Evolutionary conservation across 2,888 invertebrate genomes (phyloP).

Genomic region (Cetonia aurata): DNA sequence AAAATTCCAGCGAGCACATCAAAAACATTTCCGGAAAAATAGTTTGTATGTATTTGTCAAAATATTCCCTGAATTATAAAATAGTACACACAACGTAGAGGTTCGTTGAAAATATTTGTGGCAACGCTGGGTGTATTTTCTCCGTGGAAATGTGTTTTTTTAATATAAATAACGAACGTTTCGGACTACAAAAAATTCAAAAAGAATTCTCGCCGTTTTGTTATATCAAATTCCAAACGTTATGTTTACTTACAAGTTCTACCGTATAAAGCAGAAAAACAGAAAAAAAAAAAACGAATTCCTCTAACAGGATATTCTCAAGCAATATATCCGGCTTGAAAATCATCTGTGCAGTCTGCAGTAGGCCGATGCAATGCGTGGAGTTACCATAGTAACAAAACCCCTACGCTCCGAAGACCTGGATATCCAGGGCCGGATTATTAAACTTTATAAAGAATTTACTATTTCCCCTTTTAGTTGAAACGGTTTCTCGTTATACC

Average conservation of each 20-base stretch:
- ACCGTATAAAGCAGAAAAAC: slow-evolving; percentile 23
- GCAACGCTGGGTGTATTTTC: not conserved
- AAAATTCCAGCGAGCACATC: too few species aligned
- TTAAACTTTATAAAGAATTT: slow-evolving; percentile 46
- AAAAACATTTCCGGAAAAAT: not conserved
- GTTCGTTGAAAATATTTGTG: not conserved
- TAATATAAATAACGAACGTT: slow-evolving; percentile 31
- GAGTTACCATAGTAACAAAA: slow-evolving; percentile 53
- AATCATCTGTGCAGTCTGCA: slow-evolving; percentile 48
- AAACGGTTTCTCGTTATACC: slow-evolving; percentile 19
- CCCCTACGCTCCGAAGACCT: slow-evolving; percentile 54
- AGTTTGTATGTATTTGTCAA: slow-evolving; percentile 18
- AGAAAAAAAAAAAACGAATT: slow-evolving; percentile 40
- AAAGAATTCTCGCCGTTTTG: slow-evolving; percentile 26
- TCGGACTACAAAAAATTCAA: too few species aligned
- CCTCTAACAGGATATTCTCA: slow-evolving; percentile 44
- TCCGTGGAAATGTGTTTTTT: slow-evolving; percentile 10
- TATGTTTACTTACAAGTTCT: slow-evolving; percentile 29
- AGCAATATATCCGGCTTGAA: slow-evolving; percentile 39
- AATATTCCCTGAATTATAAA: slow-evolving; percentile 19
- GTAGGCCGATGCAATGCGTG: slow-evolving; percentile 52
- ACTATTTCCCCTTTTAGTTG: slow-evolving; percentile 32
- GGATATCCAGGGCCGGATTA: slow-evolving; percentile 51
- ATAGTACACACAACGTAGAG: not conserved
- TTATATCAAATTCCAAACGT: slow-evolving; percentile 30